A percentile compares a stretch with the other conserved stretches of the same genome.
These are phyloP conservation scores for Xanthia togata DNA, from an alignment of 2,888 invertebrate genomes.

Conservation along the genomic window DNA sequence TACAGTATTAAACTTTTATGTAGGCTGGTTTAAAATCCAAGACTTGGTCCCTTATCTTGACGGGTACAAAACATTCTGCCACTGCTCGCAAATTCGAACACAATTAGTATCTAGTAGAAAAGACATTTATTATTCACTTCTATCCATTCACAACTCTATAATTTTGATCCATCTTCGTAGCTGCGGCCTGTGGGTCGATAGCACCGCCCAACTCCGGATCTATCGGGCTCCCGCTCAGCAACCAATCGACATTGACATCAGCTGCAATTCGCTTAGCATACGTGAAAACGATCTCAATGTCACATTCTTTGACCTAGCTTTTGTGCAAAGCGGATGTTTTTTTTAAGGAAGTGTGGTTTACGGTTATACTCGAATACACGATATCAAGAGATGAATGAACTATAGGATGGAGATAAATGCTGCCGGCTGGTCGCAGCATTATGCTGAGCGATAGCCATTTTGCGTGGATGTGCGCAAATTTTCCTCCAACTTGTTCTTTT, in stretches of 20 bases:
- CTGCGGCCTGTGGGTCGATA: conserved; percentile 48
- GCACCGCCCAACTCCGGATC: conserved; percentile 61
- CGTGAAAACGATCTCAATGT: conserved; percentile 27
- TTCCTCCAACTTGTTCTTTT: too few relatives aligned
- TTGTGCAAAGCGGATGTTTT: not conserved
- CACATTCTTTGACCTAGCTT: conserved; percentile 7
- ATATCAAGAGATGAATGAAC: not conserved
- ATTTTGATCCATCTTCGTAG: conserved; percentile 31
- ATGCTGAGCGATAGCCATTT: too few relatives aligned
- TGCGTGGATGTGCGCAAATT: too few relatives aligned
- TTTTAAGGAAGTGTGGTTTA: not conserved
- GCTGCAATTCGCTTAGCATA: conserved; percentile 25
- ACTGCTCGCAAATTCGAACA: too few relatives aligned
- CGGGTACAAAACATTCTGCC: not conserved
- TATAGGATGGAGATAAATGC: not conserved
- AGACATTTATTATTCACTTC: not conserved
- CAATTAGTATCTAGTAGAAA: not conserved
- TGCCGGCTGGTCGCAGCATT: too few relatives aligned
- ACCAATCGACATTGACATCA: conserved; percentile 25
- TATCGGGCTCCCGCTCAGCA: conserved; percentile 60
- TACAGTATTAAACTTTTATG: too few relatives aligned
- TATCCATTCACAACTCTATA: conserved; percentile 25
- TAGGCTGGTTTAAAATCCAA: too few relatives aligned
- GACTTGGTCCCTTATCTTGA: too few relatives aligned
- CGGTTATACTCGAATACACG: not conserved